phyloP scores from a whole-genome alignment of 2,797 vertebrate genomes.

The Myotis pilosus region DNA sequence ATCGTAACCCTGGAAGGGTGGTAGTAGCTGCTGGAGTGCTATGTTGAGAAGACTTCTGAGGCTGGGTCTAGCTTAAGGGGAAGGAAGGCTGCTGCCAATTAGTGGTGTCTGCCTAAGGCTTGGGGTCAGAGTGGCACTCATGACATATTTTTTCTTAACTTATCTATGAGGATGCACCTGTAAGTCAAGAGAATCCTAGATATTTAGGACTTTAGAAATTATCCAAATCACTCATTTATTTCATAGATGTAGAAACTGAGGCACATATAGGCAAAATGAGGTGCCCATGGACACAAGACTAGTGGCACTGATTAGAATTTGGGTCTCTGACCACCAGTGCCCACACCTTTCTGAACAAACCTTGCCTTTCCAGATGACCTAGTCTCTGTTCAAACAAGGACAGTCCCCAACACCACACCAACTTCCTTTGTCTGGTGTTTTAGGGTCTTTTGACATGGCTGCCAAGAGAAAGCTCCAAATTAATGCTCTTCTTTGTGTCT shows the following conservation, averaged over 20 bases:
- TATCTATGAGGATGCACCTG: background rate
- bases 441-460: background rate
- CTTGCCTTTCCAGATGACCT: background rate
- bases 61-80: background rate
- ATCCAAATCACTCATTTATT: background rate
- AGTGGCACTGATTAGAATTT: background rate
- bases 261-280: background rate
- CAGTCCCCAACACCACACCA: background rate
- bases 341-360: background rate
- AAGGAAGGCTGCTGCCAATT: background rate
- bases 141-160: background rate
- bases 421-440: background rate
- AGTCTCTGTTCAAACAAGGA: background rate
- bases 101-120: background rate
- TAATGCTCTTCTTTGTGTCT: background rate
- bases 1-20: background rate
- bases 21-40: background rate
- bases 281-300: background rate
- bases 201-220: constrained; percentile 24
- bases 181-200: constrained; percentile 17
- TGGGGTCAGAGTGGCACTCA: background rate
- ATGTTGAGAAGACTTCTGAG: background rate
- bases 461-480: background rate
- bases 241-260: constrained; percentile 4
- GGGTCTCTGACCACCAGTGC: background rate